These are phyloP conservation scores for Prunella fulvescens DNA, from an alignment of 2,113 vertebrate species.

Conservation along the genomic window DNA sequence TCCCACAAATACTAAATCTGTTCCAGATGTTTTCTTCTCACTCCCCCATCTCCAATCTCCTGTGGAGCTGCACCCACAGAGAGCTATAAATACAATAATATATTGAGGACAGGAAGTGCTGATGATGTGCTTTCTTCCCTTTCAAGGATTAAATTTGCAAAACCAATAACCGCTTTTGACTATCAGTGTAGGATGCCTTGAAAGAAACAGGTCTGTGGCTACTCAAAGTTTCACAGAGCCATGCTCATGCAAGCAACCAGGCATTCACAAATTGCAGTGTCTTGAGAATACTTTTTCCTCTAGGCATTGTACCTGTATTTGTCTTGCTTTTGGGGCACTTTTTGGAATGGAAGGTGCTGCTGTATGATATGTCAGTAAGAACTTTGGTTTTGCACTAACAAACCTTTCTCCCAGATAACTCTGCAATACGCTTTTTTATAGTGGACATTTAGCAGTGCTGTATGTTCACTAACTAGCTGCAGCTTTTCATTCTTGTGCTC, in stretches of 20 bases:
- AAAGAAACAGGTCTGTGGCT: background rate
- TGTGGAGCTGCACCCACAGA: background rate
- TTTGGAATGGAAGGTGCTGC: background rate
- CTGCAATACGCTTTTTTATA: background rate
- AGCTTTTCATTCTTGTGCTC: background rate
- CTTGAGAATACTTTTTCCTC: background rate
- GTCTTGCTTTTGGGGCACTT: background rate
- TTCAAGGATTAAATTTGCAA: background rate
- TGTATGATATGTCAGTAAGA: background rate
- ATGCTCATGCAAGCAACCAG: background rate
- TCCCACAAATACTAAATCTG: background rate
- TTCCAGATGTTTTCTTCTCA: conserved; percentile 33
- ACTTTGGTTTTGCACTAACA: background rate
- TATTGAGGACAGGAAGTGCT: conserved; percentile 13
- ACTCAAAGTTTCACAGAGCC: background rate
- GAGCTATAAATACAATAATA: background rate
- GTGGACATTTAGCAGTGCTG: background rate
- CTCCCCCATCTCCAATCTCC: background rate
- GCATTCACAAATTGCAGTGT: background rate
- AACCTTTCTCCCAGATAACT: background rate
- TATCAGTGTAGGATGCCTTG: background rate
- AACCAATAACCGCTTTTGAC: background rate
- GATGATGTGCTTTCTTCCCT: background rate
- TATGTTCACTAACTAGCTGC: background rate
- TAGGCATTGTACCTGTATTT: background rate